A percentile compares a stretch with the other conserved stretches of the same genome.
Conservation (phyloP, 1,140 invertebrate species). For the Druon quercuslanigerum region DNA sequence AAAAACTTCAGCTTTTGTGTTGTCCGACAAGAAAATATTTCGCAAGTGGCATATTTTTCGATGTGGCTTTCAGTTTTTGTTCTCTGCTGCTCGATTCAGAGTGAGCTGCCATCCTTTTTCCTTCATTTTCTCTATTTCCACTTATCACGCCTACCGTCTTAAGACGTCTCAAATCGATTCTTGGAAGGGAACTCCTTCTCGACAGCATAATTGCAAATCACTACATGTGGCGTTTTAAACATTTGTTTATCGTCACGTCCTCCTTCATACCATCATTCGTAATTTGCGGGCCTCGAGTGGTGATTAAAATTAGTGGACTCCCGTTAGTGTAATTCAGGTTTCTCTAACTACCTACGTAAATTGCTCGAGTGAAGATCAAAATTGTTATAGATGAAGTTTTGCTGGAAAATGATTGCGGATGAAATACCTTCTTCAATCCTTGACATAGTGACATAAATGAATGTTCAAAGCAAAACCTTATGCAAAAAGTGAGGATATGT, state of each 20-base stretch:
- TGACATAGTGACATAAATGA: conserved; percentile 16
- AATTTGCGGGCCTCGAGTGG: not conserved
- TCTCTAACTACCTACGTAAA: not conserved
- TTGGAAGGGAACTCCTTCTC: conserved; percentile 28
- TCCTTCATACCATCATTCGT: not conserved
- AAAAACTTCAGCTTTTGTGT: not conserved
- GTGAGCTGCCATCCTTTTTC: conserved; percentile 17
- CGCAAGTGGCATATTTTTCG: not conserved
- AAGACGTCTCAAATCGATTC: conserved; percentile 24
- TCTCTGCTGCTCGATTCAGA: not conserved
- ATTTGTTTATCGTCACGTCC: conserved; percentile 15
- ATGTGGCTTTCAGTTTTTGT: not conserved
- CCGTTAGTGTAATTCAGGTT: not conserved
- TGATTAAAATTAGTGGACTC: conserved; percentile 10
- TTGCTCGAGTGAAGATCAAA: not conserved
- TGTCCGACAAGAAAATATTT: not conserved
- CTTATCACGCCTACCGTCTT: conserved; percentile 30
- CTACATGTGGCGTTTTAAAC: conserved; percentile 21
- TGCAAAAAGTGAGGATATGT: not conserved
- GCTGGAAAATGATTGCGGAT: not conserved
- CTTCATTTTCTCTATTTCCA: conserved; percentile 28
- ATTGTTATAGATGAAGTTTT: not conserved
- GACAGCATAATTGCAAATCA: conserved; percentile 36
- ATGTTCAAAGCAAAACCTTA: not conserved
- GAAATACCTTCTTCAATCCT: not conserved